Evolutionary conservation across 2,888 invertebrate genomes (phyloP).

Genomic region (Caenorhabditis auriculariae): DNA sequence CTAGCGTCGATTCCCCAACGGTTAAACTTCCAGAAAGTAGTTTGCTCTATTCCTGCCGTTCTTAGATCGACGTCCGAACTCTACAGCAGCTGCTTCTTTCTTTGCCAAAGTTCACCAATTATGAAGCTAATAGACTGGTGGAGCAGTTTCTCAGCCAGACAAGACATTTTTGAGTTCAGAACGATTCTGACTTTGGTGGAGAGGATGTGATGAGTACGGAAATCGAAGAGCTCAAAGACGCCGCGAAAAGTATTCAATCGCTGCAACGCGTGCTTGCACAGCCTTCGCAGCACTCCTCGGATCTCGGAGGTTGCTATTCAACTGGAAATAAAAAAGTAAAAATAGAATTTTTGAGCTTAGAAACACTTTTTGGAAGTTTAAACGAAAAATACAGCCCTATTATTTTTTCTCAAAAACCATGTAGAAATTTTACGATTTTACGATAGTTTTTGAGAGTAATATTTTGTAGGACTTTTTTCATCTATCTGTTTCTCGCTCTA

Average conservation of each 20-base stretch:
- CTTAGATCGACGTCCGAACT: conserved; percentile 42
- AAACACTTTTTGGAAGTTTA: background rate
- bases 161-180: conserved; percentile 2
- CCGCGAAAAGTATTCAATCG: conserved; percentile 57
- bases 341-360: background rate
- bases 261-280: conserved; percentile 50
- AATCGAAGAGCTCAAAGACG: conserved; percentile 58
- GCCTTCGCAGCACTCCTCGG: conserved; percentile 35
- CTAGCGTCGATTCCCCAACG: conserved; percentile 48
- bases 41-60: background rate
- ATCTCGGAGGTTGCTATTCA: conserved; percentile 35
- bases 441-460: no score
- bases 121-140: background rate
- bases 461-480: no score
- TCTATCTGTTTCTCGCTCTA: no score
- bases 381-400: background rate
- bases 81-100: conserved; percentile 37
- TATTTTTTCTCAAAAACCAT: background rate
- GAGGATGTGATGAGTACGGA: conserved; percentile 51
- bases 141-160: background rate
- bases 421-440: background rate
- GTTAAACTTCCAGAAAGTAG: conserved; percentile 10
- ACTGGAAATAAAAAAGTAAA: background rate
- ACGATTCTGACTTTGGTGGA: conserved; percentile 33
- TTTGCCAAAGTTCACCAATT: conserved; percentile 31